Base-by-base conservation (phyloP, 2,113 vertebrate species). In the Phylloscopus trochiloides region DNA sequence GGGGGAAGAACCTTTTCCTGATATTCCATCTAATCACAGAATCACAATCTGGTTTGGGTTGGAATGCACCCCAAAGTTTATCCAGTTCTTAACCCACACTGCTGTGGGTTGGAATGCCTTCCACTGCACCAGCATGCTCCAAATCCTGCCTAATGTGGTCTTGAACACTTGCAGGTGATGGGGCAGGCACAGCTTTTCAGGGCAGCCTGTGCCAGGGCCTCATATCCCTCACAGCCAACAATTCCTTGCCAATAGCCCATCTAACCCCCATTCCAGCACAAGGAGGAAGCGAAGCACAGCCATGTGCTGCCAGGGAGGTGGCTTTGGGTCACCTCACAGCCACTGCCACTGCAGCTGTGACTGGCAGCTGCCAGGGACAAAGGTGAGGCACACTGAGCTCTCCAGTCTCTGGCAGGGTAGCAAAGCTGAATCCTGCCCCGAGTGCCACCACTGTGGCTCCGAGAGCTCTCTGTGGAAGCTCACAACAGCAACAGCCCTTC, bases 251-350 rank as follows among this genome's bases (percentile, higher is more conserved):
- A n/a, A 3, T 5, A 65, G 18, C 24, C n/a, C 25, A 36, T 31
- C 38, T 36, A 19, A 29, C 6, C 12, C 9, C 12, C 3, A 7
- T 24, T 61, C 10, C 20, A 36, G 55, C 1, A 0, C 38, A 52
- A 6, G 25, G 38, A 71, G 25, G 36, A 52, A 26, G 57, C 38
- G 43, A 61, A 61, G 45, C 31, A 36, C 31, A 42, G 36, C 45
- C 8, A 6, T 15, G 19, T 50, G 45, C 65, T 59, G 54, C 36
- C 36, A 20, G 10, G 17, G 10, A 4, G 4, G 1, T 0, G 1
- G 20, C 38, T 72, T 32, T 62, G 38, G 38, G 21, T 72, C 55
- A 25, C 38, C 21, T 62, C 11, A 13, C 36, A 36, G 55, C 79
- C 47, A 43, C 15, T 61, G 55, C 54, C 54, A 42, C 55, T 34